These are phyloP conservation scores for Litoditis marina DNA, from an alignment of 2,888 invertebrate species.

Conservation along the genomic window DNA sequence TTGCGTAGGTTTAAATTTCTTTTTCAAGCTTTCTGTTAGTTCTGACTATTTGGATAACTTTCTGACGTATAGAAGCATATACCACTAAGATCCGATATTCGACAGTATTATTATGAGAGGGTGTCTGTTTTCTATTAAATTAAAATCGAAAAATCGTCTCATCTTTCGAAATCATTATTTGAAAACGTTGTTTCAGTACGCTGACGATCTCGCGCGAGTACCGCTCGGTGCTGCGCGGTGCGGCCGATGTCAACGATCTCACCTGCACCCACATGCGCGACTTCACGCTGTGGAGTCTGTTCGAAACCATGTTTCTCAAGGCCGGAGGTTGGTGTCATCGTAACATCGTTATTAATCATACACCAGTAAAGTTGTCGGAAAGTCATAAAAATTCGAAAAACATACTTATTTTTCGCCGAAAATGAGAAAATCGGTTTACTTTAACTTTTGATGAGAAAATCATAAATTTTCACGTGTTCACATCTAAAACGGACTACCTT, in stretches of 20 bases:
- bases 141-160: too few relatives aligned
- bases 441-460: background rate
- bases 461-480: too few relatives aligned
- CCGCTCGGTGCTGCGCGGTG: conserved; percentile 29
- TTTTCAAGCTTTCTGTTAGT: too few relatives aligned
- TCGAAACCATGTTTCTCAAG: conserved; percentile 33
- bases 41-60: too few relatives aligned
- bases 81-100: too few relatives aligned
- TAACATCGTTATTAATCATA: background rate
- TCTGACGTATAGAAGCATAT: too few relatives aligned
- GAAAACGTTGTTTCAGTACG: conserved; percentile 8
- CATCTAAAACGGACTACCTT: too few relatives aligned
- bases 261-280: conserved; percentile 21
- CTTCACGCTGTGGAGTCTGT: conserved; percentile 35
- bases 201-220: conserved; percentile 25
- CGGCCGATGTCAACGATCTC: conserved; percentile 17
- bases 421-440: background rate
- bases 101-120: too few relatives aligned
- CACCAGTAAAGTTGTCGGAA: too few relatives aligned
- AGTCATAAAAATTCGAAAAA: too few relatives aligned
- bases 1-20: background rate
- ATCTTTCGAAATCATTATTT: background rate
- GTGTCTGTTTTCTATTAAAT: too few relatives aligned
- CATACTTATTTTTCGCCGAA: too few relatives aligned
- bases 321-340: conserved; percentile 10